These are phyloP conservation scores for Phytoseiulus persimilis DNA, from an alignment of 2,888 invertebrate genomes.

Conservation along the genomic window DNA sequence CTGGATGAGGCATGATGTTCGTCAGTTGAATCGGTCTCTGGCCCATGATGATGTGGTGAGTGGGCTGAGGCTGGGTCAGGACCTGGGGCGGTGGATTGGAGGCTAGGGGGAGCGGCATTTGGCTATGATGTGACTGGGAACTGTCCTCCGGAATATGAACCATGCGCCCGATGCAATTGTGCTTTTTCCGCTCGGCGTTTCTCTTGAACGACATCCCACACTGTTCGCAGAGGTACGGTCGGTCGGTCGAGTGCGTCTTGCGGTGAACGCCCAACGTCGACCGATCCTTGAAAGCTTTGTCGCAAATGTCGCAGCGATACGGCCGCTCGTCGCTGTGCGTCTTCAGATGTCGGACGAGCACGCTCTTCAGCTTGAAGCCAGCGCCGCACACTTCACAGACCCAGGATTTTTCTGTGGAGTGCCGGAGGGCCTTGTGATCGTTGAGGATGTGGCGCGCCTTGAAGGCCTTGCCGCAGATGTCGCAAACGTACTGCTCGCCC, in stretches of 20 bases:
- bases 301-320: slow-evolving; percentile 37
- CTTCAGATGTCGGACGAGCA: slow-evolving; percentile 27
- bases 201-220: slow-evolving; percentile 32
- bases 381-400: slow-evolving; percentile 28
- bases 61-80: not conserved
- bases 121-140: slow-evolving; percentile 27
- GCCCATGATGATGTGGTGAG: not conserved
- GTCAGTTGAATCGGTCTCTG: slow-evolving; percentile 6
- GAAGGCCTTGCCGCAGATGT: slow-evolving; percentile 33
- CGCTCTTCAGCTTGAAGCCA: slow-evolving; percentile 31
- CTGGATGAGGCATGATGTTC: slow-evolving; percentile 20
- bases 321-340: slow-evolving; percentile 34
- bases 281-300: slow-evolving; percentile 38
- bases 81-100: not conserved
- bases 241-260: slow-evolving; percentile 33
- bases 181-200: slow-evolving; percentile 34
- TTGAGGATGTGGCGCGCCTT: slow-evolving; percentile 34
- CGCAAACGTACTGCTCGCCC: slow-evolving; percentile 31
- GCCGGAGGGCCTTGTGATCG: slow-evolving; percentile 24
- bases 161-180: slow-evolving; percentile 25
- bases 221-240: slow-evolving; percentile 26
- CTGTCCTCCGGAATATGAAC: slow-evolving; percentile 37
- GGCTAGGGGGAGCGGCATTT: not conserved
- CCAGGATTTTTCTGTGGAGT: slow-evolving; percentile 20
- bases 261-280: slow-evolving; percentile 26